Conservation (phyloP, 1,140 invertebrate species). For the Habropoda laboriosa region DNA sequence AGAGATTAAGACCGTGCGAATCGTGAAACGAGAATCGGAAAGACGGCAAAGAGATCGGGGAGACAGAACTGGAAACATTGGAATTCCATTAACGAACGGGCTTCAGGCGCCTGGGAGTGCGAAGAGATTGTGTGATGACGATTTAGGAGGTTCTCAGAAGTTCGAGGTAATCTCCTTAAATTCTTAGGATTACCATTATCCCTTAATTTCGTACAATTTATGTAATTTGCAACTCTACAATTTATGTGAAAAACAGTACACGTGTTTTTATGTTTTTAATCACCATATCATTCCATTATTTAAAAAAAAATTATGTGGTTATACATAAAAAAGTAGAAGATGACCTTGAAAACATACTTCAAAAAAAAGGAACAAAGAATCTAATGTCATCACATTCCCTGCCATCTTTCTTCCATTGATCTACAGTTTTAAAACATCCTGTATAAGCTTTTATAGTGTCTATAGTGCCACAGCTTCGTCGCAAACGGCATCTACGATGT, state of each 20-base stretch:
- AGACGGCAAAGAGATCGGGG: constrained; percentile 89
- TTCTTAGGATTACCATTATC: not conserved
- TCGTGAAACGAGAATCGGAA: constrained; percentile 95
- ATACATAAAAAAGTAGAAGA: too few species aligned
- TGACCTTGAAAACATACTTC: too few species aligned
- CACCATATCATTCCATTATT: too few species aligned
- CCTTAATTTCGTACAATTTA: not conserved
- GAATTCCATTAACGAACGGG: constrained; percentile 80
- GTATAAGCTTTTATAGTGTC: too few species aligned
- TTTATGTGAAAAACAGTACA: too few species aligned
- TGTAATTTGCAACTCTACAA: too few species aligned
- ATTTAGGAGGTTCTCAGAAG: constrained; percentile 68
- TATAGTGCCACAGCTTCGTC: not conserved
- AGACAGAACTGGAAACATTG: constrained; percentile 81
- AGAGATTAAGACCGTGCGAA: constrained; percentile 95
- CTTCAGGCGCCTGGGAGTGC: constrained; percentile 73
- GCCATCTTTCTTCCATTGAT: too few species aligned
- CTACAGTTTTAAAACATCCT: too few species aligned
- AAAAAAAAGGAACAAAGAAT: too few species aligned
- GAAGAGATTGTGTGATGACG: constrained; percentile 73
- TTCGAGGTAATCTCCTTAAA: constrained; percentile 68
- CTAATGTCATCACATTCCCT: too few species aligned
- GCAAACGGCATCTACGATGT: not conserved
- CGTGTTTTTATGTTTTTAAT: too few species aligned
- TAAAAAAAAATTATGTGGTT: too few species aligned